A percentile compares a stretch with the other conserved stretches of the same genome.
phyloP scores from a whole-genome alignment of 1,140 invertebrate genomes.

The Bombus ignitus region DNA sequence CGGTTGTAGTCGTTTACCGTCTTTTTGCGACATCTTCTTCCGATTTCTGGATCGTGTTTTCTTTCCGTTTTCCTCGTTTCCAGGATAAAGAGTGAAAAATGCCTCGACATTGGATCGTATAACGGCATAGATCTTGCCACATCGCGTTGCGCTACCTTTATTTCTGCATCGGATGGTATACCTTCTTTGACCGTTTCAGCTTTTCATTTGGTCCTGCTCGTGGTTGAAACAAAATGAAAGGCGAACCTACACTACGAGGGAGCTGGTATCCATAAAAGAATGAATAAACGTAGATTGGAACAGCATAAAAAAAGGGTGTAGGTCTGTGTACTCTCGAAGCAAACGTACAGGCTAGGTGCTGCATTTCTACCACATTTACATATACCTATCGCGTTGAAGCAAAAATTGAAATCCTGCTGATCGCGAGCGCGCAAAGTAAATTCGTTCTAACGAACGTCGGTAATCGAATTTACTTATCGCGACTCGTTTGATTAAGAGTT shows the following conservation, averaged over 20 bases:
- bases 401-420: slow-evolving; percentile 57
- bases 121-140: background rate
- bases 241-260: slow-evolving; percentile 39
- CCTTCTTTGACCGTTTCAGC: slow-evolving; percentile 46
- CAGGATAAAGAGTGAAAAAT: background rate
- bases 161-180: slow-evolving; percentile 10
- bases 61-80: background rate
- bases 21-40: background rate
- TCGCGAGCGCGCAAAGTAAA: slow-evolving; percentile 50
- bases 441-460: slow-evolving; percentile 56
- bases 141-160: slow-evolving; percentile 34
- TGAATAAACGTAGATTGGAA: slow-evolving; percentile 77
- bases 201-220: slow-evolving; percentile 67
- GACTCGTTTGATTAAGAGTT: slow-evolving; percentile 31
- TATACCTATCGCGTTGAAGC: slow-evolving; percentile 30
- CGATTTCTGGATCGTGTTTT: background rate
- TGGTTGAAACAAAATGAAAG: slow-evolving; percentile 75
- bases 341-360: slow-evolving; percentile 1
- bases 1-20: background rate
- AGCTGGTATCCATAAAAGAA: slow-evolving; percentile 70
- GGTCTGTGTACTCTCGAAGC: background rate
- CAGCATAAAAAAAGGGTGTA: slow-evolving; percentile 66
- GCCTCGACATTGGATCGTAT: background rate
- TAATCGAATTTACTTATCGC: slow-evolving; percentile 59
- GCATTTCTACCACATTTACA: slow-evolving; percentile 46